Percentiles rank a stretch among this genome's conserved stretches.
phyloP scores from a whole-genome alignment of 2,113 vertebrate species.

The Gambusia holbrooki region DNA sequence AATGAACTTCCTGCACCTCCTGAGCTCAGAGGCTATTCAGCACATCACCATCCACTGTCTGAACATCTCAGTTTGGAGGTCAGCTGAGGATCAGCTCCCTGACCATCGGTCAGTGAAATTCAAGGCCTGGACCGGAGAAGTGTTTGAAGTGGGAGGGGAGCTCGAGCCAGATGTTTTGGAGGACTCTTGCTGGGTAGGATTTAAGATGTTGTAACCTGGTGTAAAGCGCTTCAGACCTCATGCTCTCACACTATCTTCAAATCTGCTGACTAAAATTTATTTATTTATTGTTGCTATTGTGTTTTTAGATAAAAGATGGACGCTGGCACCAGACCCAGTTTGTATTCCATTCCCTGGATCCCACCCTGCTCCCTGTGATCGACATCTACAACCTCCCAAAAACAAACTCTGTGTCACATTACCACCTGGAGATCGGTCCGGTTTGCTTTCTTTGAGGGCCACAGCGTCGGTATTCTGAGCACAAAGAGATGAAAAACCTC shows the following conservation, averaged over 20 bases:
- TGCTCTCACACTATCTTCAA: background rate
- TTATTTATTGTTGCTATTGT: background rate
- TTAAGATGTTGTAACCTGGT: background rate
- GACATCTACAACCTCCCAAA: conserved; percentile 89
- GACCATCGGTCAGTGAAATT: conserved; percentile 82
- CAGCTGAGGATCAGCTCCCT: conserved; percentile 65
- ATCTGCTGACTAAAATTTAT: background rate
- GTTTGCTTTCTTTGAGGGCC: conserved; percentile 92
- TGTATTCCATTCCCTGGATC: conserved; percentile 89
- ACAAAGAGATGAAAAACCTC: conserved; percentile 15
- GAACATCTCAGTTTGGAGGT: conserved; percentile 87
- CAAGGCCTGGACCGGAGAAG: conserved; percentile 89
- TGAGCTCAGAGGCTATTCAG: conserved; percentile 93
- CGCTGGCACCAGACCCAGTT: conserved; percentile 93
- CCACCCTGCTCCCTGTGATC: conserved; percentile 89
- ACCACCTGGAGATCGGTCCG: conserved; percentile 95
- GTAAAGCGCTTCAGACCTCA: background rate
- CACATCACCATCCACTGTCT: conserved; percentile 95
- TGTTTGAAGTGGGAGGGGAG: conserved; percentile 84
- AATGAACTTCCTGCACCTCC: conserved; percentile 96
- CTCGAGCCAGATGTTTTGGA: conserved; percentile 87
- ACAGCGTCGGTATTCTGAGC: conserved; percentile 9
- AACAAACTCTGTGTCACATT: conserved; percentile 83
- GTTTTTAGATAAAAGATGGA: conserved; percentile 88
- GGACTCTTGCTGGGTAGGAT: conserved; percentile 91